These are phyloP conservation scores for Vidua chalybeata DNA, from an alignment of 2,113 vertebrate species.

Conservation along the genomic window DNA sequence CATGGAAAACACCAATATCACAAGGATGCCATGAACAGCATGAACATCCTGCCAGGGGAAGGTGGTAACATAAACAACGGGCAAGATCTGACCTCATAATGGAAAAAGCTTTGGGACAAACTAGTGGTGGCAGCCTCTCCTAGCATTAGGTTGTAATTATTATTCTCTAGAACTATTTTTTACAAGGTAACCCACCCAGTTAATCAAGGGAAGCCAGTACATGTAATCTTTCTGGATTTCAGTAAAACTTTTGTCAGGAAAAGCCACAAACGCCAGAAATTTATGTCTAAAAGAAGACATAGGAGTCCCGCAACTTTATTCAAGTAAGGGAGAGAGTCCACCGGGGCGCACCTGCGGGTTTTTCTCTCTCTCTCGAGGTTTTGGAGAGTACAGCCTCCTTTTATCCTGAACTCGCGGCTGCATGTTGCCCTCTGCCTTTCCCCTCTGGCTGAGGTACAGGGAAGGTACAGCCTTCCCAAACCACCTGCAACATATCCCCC, in stretches of 20 bases:
- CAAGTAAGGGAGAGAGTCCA: neutral
- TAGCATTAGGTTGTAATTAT: too few relatives aligned
- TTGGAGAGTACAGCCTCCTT: too few relatives aligned
- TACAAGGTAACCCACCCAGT: too few relatives aligned
- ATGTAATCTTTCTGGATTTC: neutral
- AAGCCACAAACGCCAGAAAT: neutral
- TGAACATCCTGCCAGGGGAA: neutral
- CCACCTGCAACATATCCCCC: too few relatives aligned
- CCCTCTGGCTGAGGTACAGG: neutral
- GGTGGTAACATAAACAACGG: neutral
- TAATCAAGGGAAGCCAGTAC: neutral
- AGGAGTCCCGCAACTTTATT: neutral
- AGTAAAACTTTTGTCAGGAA: neutral
- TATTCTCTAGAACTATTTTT: neutral
- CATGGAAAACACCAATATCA: accelerated
- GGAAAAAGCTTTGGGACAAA: neutral
- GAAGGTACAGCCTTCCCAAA: neutral
- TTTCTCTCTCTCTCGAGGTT: neutral
- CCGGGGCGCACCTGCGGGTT: accelerated
- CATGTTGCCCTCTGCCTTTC: neutral
- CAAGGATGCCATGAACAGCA: neutral
- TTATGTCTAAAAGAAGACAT: neutral
- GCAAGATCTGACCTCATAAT: neutral
- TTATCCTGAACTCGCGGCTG: accelerated
- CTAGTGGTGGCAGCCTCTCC: neutral